Evolutionary conservation across 2,888 invertebrate genomes (phyloP).

Genomic region (Tenodera sinensis): DNA sequence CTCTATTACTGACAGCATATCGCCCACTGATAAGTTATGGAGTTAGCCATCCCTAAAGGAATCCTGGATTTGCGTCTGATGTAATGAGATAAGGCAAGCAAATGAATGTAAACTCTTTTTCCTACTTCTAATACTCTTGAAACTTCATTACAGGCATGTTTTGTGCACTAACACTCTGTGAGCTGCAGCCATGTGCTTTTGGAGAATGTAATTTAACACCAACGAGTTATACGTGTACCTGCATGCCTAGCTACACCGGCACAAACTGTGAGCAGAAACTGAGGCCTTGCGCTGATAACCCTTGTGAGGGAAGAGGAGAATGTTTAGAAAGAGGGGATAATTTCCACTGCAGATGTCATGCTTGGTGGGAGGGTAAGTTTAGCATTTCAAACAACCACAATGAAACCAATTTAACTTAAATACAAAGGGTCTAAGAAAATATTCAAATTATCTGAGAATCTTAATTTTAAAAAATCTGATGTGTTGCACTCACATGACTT

Average conservation of each 20-base stretch:
- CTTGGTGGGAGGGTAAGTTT: slow-evolving; percentile 63
- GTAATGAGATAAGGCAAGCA: no score
- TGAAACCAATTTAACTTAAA: no score
- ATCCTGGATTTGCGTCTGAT: no score
- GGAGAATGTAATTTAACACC: slow-evolving; percentile 59
- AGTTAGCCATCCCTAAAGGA: no score
- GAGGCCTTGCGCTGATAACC: slow-evolving; percentile 66
- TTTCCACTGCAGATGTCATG: slow-evolving; percentile 68
- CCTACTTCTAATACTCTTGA: not conserved
- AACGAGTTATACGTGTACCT: slow-evolving; percentile 57
- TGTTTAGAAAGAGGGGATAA: slow-evolving; percentile 62
- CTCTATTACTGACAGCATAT: no score
- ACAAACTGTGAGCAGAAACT: slow-evolving; percentile 61
- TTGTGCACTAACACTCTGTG: slow-evolving; percentile 72
- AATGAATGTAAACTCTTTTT: no score
- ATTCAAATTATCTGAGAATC: no score
- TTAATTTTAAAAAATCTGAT: no score
- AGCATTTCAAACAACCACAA: not conserved
- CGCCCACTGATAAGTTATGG: no score
- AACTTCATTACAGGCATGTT: slow-evolving; percentile 57
- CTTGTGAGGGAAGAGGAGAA: slow-evolving; percentile 71
- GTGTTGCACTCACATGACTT: no score
- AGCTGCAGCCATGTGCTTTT: slow-evolving; percentile 64
- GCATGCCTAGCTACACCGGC: slow-evolving; percentile 66
- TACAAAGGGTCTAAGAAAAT: no score